phyloP scores from a whole-genome alignment of 30 jellyfish, hydroid and myxozoan genomes.

The Sanderia malayensis region DNA sequence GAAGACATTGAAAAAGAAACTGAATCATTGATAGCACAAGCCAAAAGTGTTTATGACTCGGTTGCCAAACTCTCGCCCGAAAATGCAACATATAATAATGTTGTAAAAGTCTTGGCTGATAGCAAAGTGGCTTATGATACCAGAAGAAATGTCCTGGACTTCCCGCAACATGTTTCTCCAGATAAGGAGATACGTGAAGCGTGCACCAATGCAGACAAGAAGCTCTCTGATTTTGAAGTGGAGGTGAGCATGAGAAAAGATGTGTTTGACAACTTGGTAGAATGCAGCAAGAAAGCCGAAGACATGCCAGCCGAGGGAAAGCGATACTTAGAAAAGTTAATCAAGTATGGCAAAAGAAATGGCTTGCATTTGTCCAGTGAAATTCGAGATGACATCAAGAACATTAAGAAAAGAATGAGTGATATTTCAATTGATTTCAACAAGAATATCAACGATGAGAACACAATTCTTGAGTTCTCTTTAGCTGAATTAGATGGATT shows the following conservation, averaged over 20 bases:
- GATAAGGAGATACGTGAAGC: constrained; percentile 79
- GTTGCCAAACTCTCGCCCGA: constrained; percentile 50
- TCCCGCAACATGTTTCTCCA: constrained; percentile 83
- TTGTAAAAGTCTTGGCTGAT: constrained; percentile 60
- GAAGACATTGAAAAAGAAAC: constrained; percentile 45
- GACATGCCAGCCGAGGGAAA: constrained; percentile 69
- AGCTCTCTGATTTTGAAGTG: constrained; percentile 83
- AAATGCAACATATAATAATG: constrained; percentile 55
- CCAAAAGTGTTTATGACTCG: constrained; percentile 58
- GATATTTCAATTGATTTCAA: constrained; percentile 85
- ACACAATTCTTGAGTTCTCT: constrained; percentile 73
- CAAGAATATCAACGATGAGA: constrained; percentile 79
- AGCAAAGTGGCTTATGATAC: constrained; percentile 46
- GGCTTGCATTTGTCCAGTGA: constrained; percentile 78
- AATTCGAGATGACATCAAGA: constrained; percentile 63
- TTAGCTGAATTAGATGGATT: constrained; percentile 71
- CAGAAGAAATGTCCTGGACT: constrained; percentile 71
- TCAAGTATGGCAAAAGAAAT: constrained; percentile 79
- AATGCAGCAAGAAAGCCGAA: constrained; percentile 55
- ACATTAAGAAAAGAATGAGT: constrained; percentile 78
- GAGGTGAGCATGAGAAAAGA: constrained; percentile 96
- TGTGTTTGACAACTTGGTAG: constrained; percentile 73
- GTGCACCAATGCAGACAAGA: constrained; percentile 79
- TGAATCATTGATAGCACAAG: constrained; percentile 41
- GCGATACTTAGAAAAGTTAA: constrained; percentile 71